Percentiles rank a stretch among this genome's conserved stretches.
These are phyloP conservation scores for Chrysocyon brachyurus DNA, from an alignment of 2,797 vertebrate species.

Conservation along the genomic window DNA sequence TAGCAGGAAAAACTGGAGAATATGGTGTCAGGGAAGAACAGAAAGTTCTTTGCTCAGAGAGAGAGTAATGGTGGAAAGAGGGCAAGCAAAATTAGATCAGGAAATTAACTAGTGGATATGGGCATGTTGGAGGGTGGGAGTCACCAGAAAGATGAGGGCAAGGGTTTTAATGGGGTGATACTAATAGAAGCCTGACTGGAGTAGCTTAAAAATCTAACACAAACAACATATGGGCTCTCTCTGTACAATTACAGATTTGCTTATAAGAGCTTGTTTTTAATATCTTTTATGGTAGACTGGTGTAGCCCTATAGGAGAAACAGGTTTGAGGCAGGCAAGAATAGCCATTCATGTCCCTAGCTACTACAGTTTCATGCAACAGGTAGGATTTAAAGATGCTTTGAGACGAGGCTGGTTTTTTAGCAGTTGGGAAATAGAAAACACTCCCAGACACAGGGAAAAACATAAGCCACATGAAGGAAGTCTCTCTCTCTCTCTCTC, in stretches of 20 bases:
- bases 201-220: background rate
- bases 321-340: background rate
- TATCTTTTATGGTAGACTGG: background rate
- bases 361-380: background rate
- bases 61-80: background rate
- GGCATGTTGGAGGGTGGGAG: fast-evolving
- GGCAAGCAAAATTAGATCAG: background rate
- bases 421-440: background rate
- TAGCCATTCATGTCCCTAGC: background rate
- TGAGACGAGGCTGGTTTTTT: background rate
- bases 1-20: background rate
- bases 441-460: background rate
- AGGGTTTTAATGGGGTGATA: background rate
- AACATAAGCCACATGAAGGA: background rate
- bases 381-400: background rate
- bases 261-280: background rate
- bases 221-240: background rate
- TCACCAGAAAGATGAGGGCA: background rate
- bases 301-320: background rate
- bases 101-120: background rate
- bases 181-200: background rate
- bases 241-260: too few relatives aligned
- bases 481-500: background rate
- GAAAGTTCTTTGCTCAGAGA: background rate
- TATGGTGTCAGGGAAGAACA: background rate